Percentiles rank a stretch among this genome's conserved stretches.
Evolutionary conservation across 2,888 invertebrate species (phyloP).

Genomic region (Sphecodes monilicornis): DNA sequence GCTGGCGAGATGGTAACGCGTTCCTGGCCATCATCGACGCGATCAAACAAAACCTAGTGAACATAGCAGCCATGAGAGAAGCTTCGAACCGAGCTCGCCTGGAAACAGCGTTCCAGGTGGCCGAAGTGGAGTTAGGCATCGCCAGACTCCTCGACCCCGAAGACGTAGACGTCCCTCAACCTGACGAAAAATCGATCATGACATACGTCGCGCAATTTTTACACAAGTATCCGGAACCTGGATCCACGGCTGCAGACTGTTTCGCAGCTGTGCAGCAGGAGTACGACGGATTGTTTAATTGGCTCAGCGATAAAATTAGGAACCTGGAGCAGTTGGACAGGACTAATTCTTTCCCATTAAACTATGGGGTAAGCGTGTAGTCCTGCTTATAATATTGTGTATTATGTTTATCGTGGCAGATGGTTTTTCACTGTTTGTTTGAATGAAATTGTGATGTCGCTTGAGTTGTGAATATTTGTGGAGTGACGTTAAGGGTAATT

Average conservation of each 20-base stretch:
- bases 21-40: constrained; percentile 98
- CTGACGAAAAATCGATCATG: constrained; percentile 99
- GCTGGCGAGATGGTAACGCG: constrained; percentile 98
- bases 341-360: constrained; percentile 90
- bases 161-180: constrained; percentile 97
- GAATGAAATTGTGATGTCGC: too few relatives aligned
- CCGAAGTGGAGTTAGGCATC: constrained; percentile 96
- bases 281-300: constrained; percentile 92
- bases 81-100: constrained; percentile 93
- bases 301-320: constrained; percentile 92
- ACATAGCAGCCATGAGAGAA: constrained; percentile 92
- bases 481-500: neutral
- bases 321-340: constrained; percentile 92
- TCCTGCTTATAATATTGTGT: neutral
- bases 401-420: neutral
- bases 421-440: neutral
- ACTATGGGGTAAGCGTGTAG: constrained; percentile 86
- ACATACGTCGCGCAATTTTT: constrained; percentile 99
- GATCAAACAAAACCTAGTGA: constrained; percentile 96
- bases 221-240: constrained; percentile 96
- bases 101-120: constrained; percentile 96
- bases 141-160: constrained; percentile 96
- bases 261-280: constrained; percentile 92
- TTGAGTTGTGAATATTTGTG: neutral
- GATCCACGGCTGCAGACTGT: constrained; percentile 90